A percentile compares a stretch with the other conserved stretches of the same genome.
Conservation (phyloP, 2,888 invertebrate species). For the Brenthis daphne region DNA sequence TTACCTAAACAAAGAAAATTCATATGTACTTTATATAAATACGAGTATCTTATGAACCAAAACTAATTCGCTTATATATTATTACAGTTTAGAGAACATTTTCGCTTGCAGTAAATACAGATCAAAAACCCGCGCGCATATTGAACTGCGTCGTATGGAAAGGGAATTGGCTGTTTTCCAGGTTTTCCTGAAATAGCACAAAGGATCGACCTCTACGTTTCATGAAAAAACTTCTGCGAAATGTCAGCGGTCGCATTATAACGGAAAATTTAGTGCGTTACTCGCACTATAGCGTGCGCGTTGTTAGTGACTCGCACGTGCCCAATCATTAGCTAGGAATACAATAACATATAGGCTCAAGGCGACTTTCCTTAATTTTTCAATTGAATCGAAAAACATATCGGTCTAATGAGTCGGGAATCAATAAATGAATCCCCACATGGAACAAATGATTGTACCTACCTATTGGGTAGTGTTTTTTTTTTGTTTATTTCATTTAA, state of each 20-base stretch:
- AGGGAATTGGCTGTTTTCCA: constrained; percentile 69
- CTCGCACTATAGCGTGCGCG: constrained; percentile 10
- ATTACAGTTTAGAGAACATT: constrained; percentile 38
- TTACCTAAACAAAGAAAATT: constrained; percentile 60
- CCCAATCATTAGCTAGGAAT: background rate
- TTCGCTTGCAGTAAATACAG: constrained; percentile 48
- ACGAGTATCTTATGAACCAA: too few species aligned
- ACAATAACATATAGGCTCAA: background rate
- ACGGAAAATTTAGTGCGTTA: constrained; percentile 75
- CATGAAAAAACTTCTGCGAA: constrained; percentile 74
- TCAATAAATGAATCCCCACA: too few species aligned
- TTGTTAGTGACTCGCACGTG: constrained; percentile 18
- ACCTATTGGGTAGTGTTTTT: too few species aligned
- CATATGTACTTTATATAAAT: constrained; percentile 18
- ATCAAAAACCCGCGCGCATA: constrained; percentile 63
- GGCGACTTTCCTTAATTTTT: too few species aligned
- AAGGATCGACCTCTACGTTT: constrained; percentile 75
- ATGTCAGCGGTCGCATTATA: constrained; percentile 61
- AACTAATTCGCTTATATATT: constrained; percentile 9
- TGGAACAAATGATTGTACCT: too few species aligned
- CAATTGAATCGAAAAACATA: too few species aligned
- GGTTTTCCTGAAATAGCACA: constrained; percentile 80
- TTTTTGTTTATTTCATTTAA: too few species aligned
- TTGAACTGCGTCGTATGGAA: constrained; percentile 65
- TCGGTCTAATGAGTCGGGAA: too few species aligned